Evolutionary conservation across 2,113 vertebrate species (phyloP), one percentile per base, ranked within the genome.

Genomic region (Petrocephalus microphthalmus): DNA sequence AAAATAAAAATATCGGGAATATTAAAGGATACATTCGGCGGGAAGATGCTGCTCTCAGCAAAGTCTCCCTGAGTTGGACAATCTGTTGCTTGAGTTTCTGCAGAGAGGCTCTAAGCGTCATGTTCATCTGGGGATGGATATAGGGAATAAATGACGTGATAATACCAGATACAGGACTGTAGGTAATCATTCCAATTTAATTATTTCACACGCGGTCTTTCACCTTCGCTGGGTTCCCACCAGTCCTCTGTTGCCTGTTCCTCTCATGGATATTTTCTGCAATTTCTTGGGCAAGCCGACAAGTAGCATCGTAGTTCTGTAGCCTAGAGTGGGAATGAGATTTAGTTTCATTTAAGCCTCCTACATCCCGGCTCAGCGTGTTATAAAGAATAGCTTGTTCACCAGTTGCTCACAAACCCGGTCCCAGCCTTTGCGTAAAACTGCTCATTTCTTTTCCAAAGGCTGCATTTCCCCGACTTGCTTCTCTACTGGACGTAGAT

Each of bases 61-160:
- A 91, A 57, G 94, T 93, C 81, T 99, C 97, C 92, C 94, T 96
- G 91, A 99, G 96, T 89, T 97, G 95, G 89, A 94, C 90, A 0
- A 98, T 97, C 92, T 96, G 97, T 93, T 97, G 97, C 85, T 96
- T 94, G 71, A 99, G 95, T 87, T 95, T 98, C 95, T 99, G 97
- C 92, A 99, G 90, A 0, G 95, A 97, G 0, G 96, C 92, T 89
- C 97, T 94, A 87, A 99, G 95, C 0, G 95, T 92, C 96, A 98
- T 96, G n/a, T 96, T 97, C 17, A 98, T 93, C 98, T 99, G 94
- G 49, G 90, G 84, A 88, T 45, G 19, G 17, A 47, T 20, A 87
- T 74, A 83, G 0, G 86, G 45, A 10, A 8, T 1, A 1, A 17
- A 5, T 2, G 13, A 17, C 10, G 64, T 1, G 22, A 13, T 56